A percentile compares a stretch with the other conserved stretches of the same genome.
phyloP scores from a whole-genome alignment of 1,140 invertebrate genomes.

The Berghia stephanieae region DNA sequence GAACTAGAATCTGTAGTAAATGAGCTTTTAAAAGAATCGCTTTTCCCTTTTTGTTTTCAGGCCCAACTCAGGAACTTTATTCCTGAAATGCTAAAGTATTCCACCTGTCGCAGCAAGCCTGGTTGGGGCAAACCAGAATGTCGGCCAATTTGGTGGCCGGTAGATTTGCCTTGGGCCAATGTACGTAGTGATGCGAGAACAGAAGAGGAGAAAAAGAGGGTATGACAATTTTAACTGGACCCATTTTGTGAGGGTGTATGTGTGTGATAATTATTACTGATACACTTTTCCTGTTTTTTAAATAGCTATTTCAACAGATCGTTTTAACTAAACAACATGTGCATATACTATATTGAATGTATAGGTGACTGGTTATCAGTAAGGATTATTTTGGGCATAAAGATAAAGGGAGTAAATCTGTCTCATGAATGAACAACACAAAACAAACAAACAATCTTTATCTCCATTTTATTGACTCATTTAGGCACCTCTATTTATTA shows the following conservation, averaged over 20 bases:
- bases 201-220: conserved; percentile 97
- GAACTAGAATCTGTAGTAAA: background rate
- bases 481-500: background rate
- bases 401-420: no score
- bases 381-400: no score
- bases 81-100: conserved; percentile 97
- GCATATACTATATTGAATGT: no score
- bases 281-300: background rate
- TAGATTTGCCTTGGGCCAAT: conserved; percentile 96
- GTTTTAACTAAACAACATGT: no score
- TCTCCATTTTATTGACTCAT: no score
- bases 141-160: conserved; percentile 96
- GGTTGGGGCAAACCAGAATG: conserved; percentile 97
- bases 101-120: conserved; percentile 94
- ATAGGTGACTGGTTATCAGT: no score
- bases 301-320: background rate
- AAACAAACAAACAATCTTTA: no score
- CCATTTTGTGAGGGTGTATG: background rate
- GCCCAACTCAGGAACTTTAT: conserved; percentile 96
- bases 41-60: conserved; percentile 48
- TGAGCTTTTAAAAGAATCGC: background rate
- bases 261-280: background rate
- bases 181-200: conserved; percentile 95
- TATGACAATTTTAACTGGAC: conserved; percentile 66
- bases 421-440: no score